Evolutionary conservation across 2,797 vertebrate species (phyloP).

Genomic region (Sebastes dallii): DNA sequence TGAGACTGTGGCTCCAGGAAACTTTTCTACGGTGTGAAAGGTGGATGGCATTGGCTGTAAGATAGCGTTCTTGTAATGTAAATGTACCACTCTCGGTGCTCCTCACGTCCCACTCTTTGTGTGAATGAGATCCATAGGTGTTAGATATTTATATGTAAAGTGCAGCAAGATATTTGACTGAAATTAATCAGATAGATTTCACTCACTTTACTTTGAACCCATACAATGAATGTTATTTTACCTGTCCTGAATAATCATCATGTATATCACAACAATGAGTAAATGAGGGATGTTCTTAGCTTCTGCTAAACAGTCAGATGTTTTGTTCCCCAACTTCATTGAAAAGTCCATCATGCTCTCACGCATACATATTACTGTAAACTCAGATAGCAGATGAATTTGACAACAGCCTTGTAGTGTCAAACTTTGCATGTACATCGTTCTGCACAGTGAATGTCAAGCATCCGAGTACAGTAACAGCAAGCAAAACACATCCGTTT

Average conservation of each 20-base stretch:
- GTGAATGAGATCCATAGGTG: neutral
- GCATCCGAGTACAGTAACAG: neutral
- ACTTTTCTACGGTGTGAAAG: conserved; percentile 57
- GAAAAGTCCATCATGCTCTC: neutral
- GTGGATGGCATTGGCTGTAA: conserved; percentile 36
- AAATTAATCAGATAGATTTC: neutral
- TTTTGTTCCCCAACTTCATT: neutral
- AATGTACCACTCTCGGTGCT: conserved; percentile 18
- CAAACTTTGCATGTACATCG: neutral
- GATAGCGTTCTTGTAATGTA: conserved; percentile 35
- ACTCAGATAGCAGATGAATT: neutral
- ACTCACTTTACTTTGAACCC: neutral
- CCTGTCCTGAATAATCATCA: neutral
- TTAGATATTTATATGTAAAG: neutral
- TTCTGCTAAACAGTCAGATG: neutral
- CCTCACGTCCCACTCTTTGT: neutral
- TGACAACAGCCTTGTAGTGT: neutral
- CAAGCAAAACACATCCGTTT: neutral
- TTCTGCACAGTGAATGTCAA: neutral
- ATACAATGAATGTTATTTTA: neutral
- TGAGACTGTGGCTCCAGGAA: conserved; percentile 73
- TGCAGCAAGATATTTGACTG: neutral
- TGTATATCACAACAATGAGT: neutral
- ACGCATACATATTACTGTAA: neutral
- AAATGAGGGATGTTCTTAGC: neutral